Evolutionary conservation across 2,888 invertebrate species (phyloP).

Genomic region (Sminthurides aquaticus): DNA sequence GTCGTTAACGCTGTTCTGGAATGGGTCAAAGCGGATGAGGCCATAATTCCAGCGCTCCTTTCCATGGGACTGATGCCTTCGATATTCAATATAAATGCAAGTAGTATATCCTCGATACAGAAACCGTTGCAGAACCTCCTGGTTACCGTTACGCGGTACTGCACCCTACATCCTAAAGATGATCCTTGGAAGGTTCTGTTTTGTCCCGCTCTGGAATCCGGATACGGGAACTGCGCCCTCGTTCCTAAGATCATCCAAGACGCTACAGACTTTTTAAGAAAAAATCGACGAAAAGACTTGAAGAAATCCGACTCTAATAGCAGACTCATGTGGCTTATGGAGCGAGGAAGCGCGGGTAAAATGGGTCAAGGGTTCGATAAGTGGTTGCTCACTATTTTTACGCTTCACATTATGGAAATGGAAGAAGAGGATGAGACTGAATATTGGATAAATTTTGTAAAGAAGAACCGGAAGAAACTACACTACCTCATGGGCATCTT

Average conservation of each 20-base stretch:
- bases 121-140: slow-evolving; percentile 32
- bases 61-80: slow-evolving; percentile 39
- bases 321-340: slow-evolving; percentile 38
- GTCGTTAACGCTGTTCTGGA: slow-evolving; percentile 35
- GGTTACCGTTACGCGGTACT: slow-evolving; percentile 30
- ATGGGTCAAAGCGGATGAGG: slow-evolving; percentile 37
- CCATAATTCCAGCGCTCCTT: slow-evolving; percentile 34
- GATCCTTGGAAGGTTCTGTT: slow-evolving; percentile 38
- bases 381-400: slow-evolving; percentile 40
- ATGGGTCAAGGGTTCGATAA: slow-evolving; percentile 39
- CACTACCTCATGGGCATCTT: slow-evolving; percentile 37
- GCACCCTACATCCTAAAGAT: slow-evolving; percentile 35
- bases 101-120: slow-evolving; percentile 8
- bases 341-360: slow-evolving; percentile 26
- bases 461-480: slow-evolving; percentile 35
- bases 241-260: slow-evolving; percentile 37
- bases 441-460: slow-evolving; percentile 38
- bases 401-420: slow-evolving; percentile 37
- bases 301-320: slow-evolving; percentile 29
- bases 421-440: slow-evolving; percentile 35
- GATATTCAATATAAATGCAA: slow-evolving; percentile 30
- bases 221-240: slow-evolving; percentile 29
- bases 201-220: slow-evolving; percentile 40
- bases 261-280: slow-evolving; percentile 30
- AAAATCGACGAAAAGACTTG: slow-evolving; percentile 28